phyloP scores from a whole-genome alignment of 2,113 vertebrate genomes.

The Sturnira hondurensis region DNA sequence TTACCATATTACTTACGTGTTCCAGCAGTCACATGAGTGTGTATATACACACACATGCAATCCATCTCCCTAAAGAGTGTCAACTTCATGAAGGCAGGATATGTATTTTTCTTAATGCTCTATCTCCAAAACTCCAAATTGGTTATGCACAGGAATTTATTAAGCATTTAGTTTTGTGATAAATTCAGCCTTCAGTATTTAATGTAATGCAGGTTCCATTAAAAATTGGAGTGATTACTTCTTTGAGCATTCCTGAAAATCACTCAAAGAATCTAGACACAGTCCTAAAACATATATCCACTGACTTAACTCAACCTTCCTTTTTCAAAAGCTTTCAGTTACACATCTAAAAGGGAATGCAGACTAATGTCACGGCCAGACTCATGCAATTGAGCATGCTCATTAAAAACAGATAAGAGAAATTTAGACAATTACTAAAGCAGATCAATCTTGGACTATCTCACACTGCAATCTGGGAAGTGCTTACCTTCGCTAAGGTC shows the following conservation, averaged over 20 bases:
- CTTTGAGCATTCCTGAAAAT: constrained; percentile 34
- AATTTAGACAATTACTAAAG: constrained; percentile 39
- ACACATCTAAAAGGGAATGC: constrained; percentile 3
- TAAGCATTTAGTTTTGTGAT: constrained; percentile 50
- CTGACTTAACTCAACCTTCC: background rate
- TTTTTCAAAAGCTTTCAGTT: constrained; percentile 5
- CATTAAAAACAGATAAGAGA: constrained; percentile 35
- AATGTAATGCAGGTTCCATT: constrained; percentile 9
- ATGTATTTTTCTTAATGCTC: background rate
- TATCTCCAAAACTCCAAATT: background rate
- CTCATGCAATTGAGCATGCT: constrained; percentile 39
- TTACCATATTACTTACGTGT: background rate
- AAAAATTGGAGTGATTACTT: constrained; percentile 38
- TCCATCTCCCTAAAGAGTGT: background rate
- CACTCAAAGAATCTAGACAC: constrained; percentile 11
- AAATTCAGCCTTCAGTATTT: constrained; percentile 39
- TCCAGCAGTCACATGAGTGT: background rate
- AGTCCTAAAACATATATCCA: background rate
- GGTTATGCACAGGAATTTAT: constrained; percentile 36
- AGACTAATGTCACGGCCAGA: constrained; percentile 2
- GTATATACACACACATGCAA: background rate
- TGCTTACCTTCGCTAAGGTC: constrained; percentile 54
- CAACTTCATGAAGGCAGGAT: background rate
- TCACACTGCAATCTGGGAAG: constrained; percentile 48
- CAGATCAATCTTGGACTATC: constrained; percentile 31